These are phyloP conservation scores for Netelia melanura DNA, from an alignment of 2,888 invertebrate species.

Conservation along the genomic window DNA sequence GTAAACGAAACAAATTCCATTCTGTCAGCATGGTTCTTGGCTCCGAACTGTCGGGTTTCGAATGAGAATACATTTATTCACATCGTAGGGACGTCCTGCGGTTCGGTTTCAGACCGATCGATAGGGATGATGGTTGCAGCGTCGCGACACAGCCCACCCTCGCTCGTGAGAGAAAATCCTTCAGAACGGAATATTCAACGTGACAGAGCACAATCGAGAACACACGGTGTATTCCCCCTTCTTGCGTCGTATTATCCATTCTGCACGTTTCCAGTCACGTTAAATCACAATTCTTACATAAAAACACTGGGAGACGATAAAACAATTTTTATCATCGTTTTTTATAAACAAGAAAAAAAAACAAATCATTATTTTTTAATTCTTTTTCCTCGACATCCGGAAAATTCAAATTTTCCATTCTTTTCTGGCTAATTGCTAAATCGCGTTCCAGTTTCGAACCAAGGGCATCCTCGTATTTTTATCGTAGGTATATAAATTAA, in stretches of 20 bases:
- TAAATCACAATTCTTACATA: slow-evolving; percentile 19
- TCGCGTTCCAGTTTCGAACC: too few species aligned
- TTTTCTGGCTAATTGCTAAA: neutral
- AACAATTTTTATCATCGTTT: slow-evolving; percentile 21
- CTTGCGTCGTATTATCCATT: neutral
- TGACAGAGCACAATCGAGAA: slow-evolving; percentile 17
- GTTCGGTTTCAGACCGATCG: slow-evolving; percentile 51
- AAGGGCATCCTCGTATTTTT: too few species aligned
- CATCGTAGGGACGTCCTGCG: slow-evolving; percentile 42
- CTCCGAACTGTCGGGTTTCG: slow-evolving; percentile 6
- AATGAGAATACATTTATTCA: slow-evolving; percentile 17
- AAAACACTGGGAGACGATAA: slow-evolving; percentile 4
- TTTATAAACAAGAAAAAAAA: neutral
- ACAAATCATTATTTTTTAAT: slow-evolving; percentile 11
- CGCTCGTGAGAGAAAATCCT: slow-evolving; percentile 23
- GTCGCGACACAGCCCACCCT: slow-evolving; percentile 52
- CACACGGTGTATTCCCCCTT: slow-evolving; percentile 20
- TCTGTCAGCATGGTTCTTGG: neutral
- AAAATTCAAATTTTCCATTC: neutral
- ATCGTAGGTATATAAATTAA: too few species aligned
- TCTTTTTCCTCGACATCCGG: neutral
- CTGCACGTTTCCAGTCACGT: slow-evolving; percentile 38
- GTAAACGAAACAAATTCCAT: too few species aligned
- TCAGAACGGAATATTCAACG: slow-evolving; percentile 4
- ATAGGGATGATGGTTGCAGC: slow-evolving; percentile 64